Percentiles rank a stretch among this genome's conserved stretches.
These are phyloP conservation scores for Podarcis muralis DNA, from an alignment of 2,113 vertebrate species.

Conservation along the genomic window DNA sequence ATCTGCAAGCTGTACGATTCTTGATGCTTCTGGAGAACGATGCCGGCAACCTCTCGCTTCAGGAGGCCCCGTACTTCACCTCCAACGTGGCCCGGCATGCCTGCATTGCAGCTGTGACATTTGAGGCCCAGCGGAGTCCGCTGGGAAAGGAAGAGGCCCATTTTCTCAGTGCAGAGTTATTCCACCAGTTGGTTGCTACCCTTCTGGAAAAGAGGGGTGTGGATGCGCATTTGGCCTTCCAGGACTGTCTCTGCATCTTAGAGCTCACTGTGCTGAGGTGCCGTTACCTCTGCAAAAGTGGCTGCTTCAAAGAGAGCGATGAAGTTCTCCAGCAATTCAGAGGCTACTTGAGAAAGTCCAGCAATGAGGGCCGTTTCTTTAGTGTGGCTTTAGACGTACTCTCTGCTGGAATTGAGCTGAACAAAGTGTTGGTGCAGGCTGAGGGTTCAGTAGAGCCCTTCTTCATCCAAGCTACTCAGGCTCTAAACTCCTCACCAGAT, in stretches of 20 bases:
- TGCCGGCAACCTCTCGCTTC: not conserved
- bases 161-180: constrained; percentile 72
- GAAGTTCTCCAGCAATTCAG: constrained; percentile 49
- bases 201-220: constrained; percentile 35
- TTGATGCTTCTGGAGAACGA: constrained; percentile 79
- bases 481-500: not conserved
- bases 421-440: constrained; percentile 35
- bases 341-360: not conserved
- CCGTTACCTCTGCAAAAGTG: constrained; percentile 77
- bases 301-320: constrained; percentile 57
- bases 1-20: constrained; percentile 84
- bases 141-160: constrained; percentile 69
- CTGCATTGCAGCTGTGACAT: constrained; percentile 74
- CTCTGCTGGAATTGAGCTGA: constrained; percentile 69
- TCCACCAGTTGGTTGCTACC: constrained; percentile 42
- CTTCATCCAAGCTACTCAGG: constrained; percentile 67
- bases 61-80: constrained; percentile 70
- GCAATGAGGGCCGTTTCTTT: not conserved
- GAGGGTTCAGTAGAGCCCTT: not conserved
- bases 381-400: constrained; percentile 56
- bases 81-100: constrained; percentile 66
- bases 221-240: not conserved
- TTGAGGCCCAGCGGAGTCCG: constrained; percentile 57
- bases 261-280: constrained; percentile 79
- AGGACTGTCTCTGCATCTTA: constrained; percentile 61